Base-by-base conservation (phyloP, 2,888 invertebrate species). In the Trachelus troglodyta region DNA sequence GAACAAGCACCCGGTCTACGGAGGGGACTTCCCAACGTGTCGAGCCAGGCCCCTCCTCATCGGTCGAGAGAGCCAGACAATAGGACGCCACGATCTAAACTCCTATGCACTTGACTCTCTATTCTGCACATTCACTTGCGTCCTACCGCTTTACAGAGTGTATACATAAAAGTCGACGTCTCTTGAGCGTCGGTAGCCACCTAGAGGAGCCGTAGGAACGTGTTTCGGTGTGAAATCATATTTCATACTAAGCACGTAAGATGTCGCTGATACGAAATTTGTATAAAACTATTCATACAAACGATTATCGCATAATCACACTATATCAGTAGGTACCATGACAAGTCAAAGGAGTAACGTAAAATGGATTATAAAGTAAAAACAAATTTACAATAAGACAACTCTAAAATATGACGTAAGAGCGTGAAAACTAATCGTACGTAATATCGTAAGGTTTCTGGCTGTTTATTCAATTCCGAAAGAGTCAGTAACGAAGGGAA, bases 61-160 rank as follows among this genome's bases (percentile, higher is more conserved):
- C 76, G 76, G 73, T 79, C 83, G 82, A 73, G 74, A 81, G 81
- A 79, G 83, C 86, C 87, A 87, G 87, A 87, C 87, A 87, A 87
- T 86, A 84, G 87, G 87, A 87, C 87, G 87, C 87, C 87, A 85
- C 77, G 75, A 80, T 81, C 79, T 73, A 69, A 76, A 75, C 78
- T 77, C 34, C 71, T 40, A 74, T 81, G 76, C 78, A 75, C 77
- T 82, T 77, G 78, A 78, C 78, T 78, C 77, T 75, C 78, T 68
- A 69, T 78, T 77, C 77, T 75, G 34, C 75, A 69, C 75, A 34
- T 74, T 71, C 71, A 71, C 71, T 71, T 34, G 71, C 31, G 71
- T 34, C 71, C 71, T 71, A 34, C 71, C 23, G 71, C 71, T 71
- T 71, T 71, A 71, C 34, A 34, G 34, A 34, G 12, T n/a, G 31